Evolutionary conservation across 2,888 invertebrate genomes (phyloP), one percentile per base, ranked within the genome.

Genomic region (Cryptocheilus praepositus): DNA sequence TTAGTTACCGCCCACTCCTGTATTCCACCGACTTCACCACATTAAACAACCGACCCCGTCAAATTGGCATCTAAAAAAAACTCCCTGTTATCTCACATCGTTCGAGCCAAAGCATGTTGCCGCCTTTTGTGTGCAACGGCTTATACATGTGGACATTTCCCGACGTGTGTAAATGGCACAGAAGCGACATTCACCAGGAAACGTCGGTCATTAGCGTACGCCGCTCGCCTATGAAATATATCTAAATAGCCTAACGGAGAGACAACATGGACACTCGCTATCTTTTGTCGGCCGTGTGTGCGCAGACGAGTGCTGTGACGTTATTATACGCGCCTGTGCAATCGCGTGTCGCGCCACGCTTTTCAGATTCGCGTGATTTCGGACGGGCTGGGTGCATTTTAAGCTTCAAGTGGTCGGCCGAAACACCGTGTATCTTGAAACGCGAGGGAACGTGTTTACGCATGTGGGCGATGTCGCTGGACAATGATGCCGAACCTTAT

Each of bases 191-290:
- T 61, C 56, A 61, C 69, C 62, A 59, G 57, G 53, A 54, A 49
- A 22, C 57, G 16, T 68, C 59, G 71, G 60, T 67, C 61, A 57
- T 65, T 72, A 61, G 65, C 63, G 65, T 64, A 64, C 60, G 72
- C 64, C 64, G 56, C 21, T 58, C 67, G 58, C 62, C 7, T 45
- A 64, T 76, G 68, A 73, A 71, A 73, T 73, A 67, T 69, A 71
- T 73, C 64, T 72, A 72, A 74, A 67, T 70, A 67, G 67, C n/a
- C 45, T 53, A 61, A 74, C 76, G 75, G 72, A 72, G 70, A 65
- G 44, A 36, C 55, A 67, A 57, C 49, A 22, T 52, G 49, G 52
- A 56, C 63, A 45, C 28, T 44, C 43, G 51, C 63, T 59, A 61
- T 64, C 60, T 57, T 76, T 19, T 61, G 18, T 22, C 5, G 49